Evolutionary conservation across 37 sponge, comb jelly and placozoan species (phyloP).

Genomic region (Geodia barretti): DNA sequence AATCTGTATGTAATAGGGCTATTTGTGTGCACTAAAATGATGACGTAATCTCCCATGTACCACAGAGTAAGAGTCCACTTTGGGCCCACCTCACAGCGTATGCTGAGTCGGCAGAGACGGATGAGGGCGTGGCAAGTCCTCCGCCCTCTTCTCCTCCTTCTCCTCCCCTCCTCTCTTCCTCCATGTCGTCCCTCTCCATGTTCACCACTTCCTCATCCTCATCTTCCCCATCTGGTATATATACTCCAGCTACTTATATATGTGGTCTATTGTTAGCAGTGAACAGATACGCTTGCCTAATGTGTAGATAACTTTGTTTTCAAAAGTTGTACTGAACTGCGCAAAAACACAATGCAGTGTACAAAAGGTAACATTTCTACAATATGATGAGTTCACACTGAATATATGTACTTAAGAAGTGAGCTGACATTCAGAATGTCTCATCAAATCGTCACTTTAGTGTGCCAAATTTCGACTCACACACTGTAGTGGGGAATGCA

Average conservation of each 20-base stretch:
- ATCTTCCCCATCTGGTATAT: too few species aligned
- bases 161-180: constrained; percentile 11
- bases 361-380: background rate
- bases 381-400: background rate
- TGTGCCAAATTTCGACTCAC: too few species aligned
- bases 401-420: background rate
- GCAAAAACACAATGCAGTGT: too few species aligned
- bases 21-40: too few species aligned
- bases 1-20: too few species aligned
- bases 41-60: background rate
- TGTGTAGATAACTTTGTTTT: too few species aligned
- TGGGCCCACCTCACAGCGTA: constrained; percentile 83
- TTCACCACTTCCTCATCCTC: constrained; percentile 5
- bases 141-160: background rate
- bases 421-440: background rate
- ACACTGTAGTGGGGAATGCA: too few species aligned
- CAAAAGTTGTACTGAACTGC: too few species aligned
- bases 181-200: constrained; percentile 19
- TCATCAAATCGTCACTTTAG: too few species aligned
- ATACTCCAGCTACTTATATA: too few species aligned
- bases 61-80: constrained; percentile 67
- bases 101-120: constrained; percentile 46
- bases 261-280: too few species aligned
- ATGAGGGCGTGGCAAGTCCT: constrained; percentile 11
- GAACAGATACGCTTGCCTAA: too few species aligned